Percentiles rank a stretch among this genome's conserved stretches.
Evolutionary conservation across 2,888 invertebrate genomes (phyloP).

Genomic region (Drosophila helvetica): DNA sequence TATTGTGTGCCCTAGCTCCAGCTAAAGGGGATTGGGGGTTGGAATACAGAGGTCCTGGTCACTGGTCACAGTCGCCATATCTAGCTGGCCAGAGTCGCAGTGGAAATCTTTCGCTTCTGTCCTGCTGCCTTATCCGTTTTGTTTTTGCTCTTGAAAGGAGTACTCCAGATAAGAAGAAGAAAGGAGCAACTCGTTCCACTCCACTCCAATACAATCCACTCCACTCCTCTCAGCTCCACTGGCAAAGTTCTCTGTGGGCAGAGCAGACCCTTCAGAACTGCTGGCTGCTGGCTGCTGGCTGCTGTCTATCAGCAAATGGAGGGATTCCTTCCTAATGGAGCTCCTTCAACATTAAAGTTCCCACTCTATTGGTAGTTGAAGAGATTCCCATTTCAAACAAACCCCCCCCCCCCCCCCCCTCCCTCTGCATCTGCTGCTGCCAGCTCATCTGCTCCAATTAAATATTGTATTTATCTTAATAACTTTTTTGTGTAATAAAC

Average conservation of each 20-base stretch:
- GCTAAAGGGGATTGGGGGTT: too few relatives aligned
- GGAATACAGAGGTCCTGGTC: too few relatives aligned
- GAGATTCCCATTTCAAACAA: neutral
- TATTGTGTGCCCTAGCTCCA: conserved; percentile 1
- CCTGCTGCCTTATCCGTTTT: neutral
- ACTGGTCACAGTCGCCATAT: neutral
- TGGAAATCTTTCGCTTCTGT: conserved; percentile 11
- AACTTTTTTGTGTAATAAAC: conserved; percentile 47
- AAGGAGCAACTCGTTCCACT: too few relatives aligned
- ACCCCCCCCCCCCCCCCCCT: too few relatives aligned
- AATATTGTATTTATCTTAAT: conserved; percentile 49
- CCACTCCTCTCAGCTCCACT: neutral
- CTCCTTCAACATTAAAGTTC: conserved; percentile 7
- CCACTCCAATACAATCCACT: too few relatives aligned
- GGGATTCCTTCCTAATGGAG: neutral
- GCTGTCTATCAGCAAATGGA: neutral
- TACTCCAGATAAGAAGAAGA: too few relatives aligned
- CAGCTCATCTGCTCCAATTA: conserved; percentile 33
- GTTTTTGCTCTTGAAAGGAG: neutral
- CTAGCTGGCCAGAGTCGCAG: conserved; percentile 13
- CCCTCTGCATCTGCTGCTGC: neutral
- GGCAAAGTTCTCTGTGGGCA: neutral
- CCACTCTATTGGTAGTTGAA: neutral
- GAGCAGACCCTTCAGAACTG: neutral
- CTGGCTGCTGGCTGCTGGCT: neutral